phyloP scores from a whole-genome alignment of 2,113 vertebrate genomes.

The Chionomys nivalis region DNA sequence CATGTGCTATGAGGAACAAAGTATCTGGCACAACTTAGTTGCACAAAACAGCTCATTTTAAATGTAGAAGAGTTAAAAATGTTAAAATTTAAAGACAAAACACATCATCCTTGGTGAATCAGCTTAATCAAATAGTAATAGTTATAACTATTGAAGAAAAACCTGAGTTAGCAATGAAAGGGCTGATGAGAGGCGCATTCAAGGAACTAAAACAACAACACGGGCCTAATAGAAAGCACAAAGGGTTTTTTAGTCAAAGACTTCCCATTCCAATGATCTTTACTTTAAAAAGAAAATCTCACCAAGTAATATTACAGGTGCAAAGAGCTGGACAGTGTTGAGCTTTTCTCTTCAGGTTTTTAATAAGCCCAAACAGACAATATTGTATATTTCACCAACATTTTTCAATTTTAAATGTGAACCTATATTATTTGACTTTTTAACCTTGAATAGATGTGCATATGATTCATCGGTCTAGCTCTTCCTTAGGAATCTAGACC shows the following conservation, averaged over 20 bases:
- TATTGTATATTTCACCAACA: background rate
- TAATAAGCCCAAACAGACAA: background rate
- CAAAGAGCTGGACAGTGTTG: background rate
- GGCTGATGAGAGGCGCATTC: background rate
- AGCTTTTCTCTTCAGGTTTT: background rate
- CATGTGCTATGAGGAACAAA: background rate
- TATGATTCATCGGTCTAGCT: background rate
- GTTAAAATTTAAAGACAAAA: background rate
- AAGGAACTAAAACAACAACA: background rate
- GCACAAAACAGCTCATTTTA: background rate
- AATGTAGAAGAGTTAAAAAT: background rate
- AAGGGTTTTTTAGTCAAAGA: background rate
- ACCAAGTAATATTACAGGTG: background rate
- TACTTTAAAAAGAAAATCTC: background rate
- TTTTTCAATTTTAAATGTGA: conserved; percentile 4
- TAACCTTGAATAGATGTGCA: background rate
- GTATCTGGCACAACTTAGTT: background rate
- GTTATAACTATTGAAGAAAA: background rate
- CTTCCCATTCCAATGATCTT: background rate
- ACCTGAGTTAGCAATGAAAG: background rate
- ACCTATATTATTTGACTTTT: background rate
- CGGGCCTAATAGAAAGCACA: background rate
- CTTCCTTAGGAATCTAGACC: background rate
- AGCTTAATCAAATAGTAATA: background rate
- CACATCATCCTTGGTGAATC: background rate